Conservation (phyloP, 2,113 vertebrate species). For the Albula glossodonta region DNA sequence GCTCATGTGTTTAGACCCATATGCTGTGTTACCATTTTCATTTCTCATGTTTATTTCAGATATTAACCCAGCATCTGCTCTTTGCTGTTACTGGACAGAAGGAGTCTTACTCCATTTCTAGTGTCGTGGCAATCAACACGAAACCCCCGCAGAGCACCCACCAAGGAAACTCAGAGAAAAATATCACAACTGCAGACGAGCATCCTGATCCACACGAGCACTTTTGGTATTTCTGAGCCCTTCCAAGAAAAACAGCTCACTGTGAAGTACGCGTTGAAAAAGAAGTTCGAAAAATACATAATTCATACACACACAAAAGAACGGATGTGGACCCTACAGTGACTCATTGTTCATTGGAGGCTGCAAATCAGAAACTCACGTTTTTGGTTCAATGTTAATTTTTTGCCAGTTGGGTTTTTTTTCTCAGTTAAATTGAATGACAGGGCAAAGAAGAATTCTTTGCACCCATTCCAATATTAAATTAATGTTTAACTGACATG, state of each 20-base stretch:
- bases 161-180: slow-evolving; percentile 6
- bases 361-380: slow-evolving; percentile 1
- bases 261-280: slow-evolving; percentile 2
- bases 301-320: not conserved
- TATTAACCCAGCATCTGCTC: slow-evolving; percentile 12
- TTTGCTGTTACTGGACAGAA: not conserved
- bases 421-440: not conserved
- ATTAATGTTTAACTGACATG: not conserved
- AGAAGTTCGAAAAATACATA: slow-evolving; percentile 16
- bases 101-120: slow-evolving; percentile 3
- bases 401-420: too few species aligned
- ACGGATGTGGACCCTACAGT: not conserved
- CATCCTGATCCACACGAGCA: not conserved
- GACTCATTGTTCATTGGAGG: slow-evolving; percentile 7
- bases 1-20: not conserved
- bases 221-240: slow-evolving; percentile 10
- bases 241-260: slow-evolving; percentile 9
- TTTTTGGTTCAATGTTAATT: not conserved
- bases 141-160: slow-evolving; percentile 17
- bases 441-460: not conserved
- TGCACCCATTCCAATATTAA: not conserved
- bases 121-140: slow-evolving; percentile 1
- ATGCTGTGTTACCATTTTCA: not conserved
- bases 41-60: slow-evolving; percentile 18
- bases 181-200: not conserved